phyloP scores from a whole-genome alignment of 2,113 vertebrate species.

The Phaethon lepturus region DNA sequence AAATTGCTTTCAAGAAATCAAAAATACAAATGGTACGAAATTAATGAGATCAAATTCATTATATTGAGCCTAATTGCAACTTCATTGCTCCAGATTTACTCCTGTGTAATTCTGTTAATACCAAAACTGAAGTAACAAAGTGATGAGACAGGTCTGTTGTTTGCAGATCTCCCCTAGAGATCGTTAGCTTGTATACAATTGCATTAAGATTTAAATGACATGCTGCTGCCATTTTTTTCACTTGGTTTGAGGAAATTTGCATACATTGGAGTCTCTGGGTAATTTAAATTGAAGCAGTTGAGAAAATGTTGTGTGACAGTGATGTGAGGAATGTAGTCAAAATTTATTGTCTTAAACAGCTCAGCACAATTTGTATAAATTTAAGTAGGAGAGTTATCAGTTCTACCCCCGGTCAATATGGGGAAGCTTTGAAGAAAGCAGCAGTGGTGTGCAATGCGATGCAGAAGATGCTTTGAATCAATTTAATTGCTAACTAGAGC shows the following conservation, averaged over 20 bases:
- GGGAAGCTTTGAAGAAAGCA: background rate
- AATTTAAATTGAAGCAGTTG: background rate
- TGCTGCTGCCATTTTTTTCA: background rate
- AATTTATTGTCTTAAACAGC: background rate
- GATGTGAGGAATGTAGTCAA: background rate
- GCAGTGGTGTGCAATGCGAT: background rate
- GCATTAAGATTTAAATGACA: constrained; percentile 9
- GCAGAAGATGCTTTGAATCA: background rate
- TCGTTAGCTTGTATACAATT: background rate
- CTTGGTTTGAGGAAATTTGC: constrained; percentile 23
- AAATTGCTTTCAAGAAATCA: background rate
- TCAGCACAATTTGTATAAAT: background rate
- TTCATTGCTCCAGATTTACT: background rate
- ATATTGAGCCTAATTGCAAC: background rate
- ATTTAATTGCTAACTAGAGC: background rate
- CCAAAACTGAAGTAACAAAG: background rate
- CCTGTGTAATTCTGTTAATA: background rate
- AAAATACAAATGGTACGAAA: background rate
- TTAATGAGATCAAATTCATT: background rate
- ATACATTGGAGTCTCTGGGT: background rate
- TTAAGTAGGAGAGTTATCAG: background rate
- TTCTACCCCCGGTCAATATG: background rate
- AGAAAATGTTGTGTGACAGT: background rate
- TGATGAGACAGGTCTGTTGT: background rate
- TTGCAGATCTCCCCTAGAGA: background rate